Conservation (phyloP, 2,113 vertebrate species). For the Strix aluco region DNA sequence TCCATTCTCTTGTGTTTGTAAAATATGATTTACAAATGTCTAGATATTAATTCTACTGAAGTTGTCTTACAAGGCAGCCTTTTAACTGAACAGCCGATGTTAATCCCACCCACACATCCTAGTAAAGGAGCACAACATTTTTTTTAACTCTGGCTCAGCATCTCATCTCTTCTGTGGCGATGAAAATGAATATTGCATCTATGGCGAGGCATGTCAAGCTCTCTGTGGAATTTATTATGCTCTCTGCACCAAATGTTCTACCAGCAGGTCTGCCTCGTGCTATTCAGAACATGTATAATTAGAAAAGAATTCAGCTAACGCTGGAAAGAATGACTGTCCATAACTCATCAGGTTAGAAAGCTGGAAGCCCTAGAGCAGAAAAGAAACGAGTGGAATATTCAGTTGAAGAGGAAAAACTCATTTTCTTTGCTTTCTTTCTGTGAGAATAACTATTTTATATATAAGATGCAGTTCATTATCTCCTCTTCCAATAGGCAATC, state of each 20-base stretch:
- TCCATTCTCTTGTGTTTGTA: neutral
- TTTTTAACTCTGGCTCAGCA: conserved; percentile 15
- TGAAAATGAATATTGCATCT: conserved; percentile 62
- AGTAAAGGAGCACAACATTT: neutral
- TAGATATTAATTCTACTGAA: neutral
- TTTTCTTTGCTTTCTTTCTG: neutral
- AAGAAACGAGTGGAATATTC: neutral
- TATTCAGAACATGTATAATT: conserved; percentile 67
- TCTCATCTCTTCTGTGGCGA: conserved; percentile 26
- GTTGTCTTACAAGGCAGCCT: neutral
- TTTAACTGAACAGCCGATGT: neutral
- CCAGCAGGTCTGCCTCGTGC: conserved; percentile 29
- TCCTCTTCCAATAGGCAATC: neutral
- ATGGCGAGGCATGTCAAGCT: conserved; percentile 34
- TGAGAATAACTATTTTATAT: neutral
- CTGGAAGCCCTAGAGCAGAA: conserved; percentile 25
- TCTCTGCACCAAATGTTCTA: conserved; percentile 60
- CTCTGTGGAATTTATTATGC: conserved; percentile 62
- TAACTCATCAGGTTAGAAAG: conserved; percentile 62
- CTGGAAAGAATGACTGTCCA: conserved; percentile 50
- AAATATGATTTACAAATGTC: conserved; percentile 14
- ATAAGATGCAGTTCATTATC: neutral
- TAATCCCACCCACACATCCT: conserved; percentile 3
- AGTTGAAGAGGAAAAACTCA: neutral
- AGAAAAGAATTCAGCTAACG: conserved; percentile 38